Evolutionary conservation across 2,113 vertebrate genomes (phyloP), one percentile per base, ranked within the genome.

Genomic region (Ochotona princeps): DNA sequence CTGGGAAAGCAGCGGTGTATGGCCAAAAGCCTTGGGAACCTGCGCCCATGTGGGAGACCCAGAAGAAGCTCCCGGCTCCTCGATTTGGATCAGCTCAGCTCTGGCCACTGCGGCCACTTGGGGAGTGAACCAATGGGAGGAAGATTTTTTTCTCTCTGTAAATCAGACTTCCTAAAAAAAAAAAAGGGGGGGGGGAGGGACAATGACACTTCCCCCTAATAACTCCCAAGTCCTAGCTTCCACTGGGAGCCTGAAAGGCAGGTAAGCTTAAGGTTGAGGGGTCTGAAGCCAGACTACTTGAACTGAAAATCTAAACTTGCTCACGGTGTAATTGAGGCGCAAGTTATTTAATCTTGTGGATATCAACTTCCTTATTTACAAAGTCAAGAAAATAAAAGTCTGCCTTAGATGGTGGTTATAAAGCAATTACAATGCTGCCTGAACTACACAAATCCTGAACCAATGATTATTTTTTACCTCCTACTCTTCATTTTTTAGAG

Each of bases 361-460:
- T 70, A 82, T 51, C 35, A 49, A 12, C 81, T 80, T 93, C 85
- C 74, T 94, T 54, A 61, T 69, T 92, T 65, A 66, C 26, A 91
- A 92, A 57, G 38, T 82, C 75, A 90, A 91, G 49, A 78, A 70
- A 61, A 69, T 32, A 66, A 85, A 72, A 76, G 47, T n/a, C 63
- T 44, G 74, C 65, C 60, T 89, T 32, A 70, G 63, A 79, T 60
- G 15, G 13, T 67, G 30, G 4, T 7, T 84, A 61, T 32, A 17
- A 79, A 84, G 30, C 30, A 51, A 66, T 79, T 21, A 90, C 8
- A 89, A 47, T 60, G 74, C 20, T 63, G 47, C 26, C 83, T 89
- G 78, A 74, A 32, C 49, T 17, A 38, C 18, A 72, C 35, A 67
- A 92, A 90, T 75, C 26, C 35, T 73, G 47, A 15, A 21, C 30